Percentiles rank a stretch among this genome's conserved stretches.
Evolutionary conservation across 2,888 invertebrate genomes (phyloP).

Genomic region (Bombyx huttoni): DNA sequence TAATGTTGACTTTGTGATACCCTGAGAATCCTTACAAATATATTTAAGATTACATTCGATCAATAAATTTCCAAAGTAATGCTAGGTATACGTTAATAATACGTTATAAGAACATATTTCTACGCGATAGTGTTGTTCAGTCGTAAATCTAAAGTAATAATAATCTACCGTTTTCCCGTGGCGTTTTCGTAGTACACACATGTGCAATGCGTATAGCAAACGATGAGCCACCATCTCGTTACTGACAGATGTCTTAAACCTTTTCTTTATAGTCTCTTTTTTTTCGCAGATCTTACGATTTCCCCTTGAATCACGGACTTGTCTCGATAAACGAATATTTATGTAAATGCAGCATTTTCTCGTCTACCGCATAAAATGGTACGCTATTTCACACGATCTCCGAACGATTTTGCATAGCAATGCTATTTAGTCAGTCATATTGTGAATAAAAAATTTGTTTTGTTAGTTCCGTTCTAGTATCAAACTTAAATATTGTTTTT

Average conservation of each 20-base stretch:
- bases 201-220: not conserved
- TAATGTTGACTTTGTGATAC: too few relatives aligned
- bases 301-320: slow-evolving; percentile 39
- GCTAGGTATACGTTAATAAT: too few relatives aligned
- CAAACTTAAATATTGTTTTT: too few relatives aligned
- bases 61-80: too few relatives aligned
- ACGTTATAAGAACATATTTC: too few relatives aligned
- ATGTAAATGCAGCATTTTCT: slow-evolving; percentile 44
- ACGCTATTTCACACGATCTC: slow-evolving; percentile 27
- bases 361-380: slow-evolving; percentile 32
- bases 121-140: too few relatives aligned
- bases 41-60: too few relatives aligned
- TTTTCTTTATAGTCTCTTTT: slow-evolving; percentile 27
- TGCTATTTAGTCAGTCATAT: not conserved
- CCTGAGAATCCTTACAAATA: too few relatives aligned
- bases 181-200: not conserved
- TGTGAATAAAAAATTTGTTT: too few relatives aligned
- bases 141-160: too few relatives aligned
- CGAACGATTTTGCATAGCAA: slow-evolving; percentile 31
- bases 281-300: slow-evolving; percentile 31
- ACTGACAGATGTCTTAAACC: slow-evolving; percentile 18
- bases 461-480: too few relatives aligned
- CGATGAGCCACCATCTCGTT: slow-evolving; percentile 12
- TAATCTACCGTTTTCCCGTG: not conserved
- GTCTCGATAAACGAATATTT: slow-evolving; percentile 55